Conservation (phyloP, 2,888 invertebrate genomes). For the Caenorhabditis sp. region DNA sequence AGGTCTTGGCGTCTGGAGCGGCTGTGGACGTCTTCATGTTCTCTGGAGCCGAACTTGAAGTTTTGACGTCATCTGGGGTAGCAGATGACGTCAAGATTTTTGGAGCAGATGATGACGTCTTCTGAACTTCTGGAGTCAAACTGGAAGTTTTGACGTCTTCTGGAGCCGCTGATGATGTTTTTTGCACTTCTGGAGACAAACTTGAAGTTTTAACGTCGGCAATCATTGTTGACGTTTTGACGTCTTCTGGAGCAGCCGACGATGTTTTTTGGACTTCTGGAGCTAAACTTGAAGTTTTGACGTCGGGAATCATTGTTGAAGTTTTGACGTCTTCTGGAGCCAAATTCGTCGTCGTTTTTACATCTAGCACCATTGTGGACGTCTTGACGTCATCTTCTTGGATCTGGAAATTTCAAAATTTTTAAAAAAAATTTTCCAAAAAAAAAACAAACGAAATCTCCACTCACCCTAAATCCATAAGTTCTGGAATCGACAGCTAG, state of each 20-base stretch:
- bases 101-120: background rate
- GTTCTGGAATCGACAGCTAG: no score
- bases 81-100: background rate
- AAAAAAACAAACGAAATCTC: no score
- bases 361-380: background rate
- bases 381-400: no score
- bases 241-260: background rate
- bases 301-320: background rate
- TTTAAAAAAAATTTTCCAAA: no score
- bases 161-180: no score
- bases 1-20: no score
- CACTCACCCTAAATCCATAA: no score
- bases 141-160: no score
- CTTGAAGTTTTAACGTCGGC: background rate
- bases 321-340: background rate
- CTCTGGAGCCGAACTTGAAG: background rate
- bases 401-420: no score
- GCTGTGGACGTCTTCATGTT: background rate
- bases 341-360: background rate
- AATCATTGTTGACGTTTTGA: background rate
- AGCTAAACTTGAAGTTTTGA: background rate
- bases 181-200: no score
- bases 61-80: background rate
- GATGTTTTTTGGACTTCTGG: background rate
- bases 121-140: background rate